A percentile compares a stretch with the other conserved stretches of the same genome.
phyloP scores from a whole-genome alignment of 2,888 invertebrate species.

The Dryomyza anilis region DNA sequence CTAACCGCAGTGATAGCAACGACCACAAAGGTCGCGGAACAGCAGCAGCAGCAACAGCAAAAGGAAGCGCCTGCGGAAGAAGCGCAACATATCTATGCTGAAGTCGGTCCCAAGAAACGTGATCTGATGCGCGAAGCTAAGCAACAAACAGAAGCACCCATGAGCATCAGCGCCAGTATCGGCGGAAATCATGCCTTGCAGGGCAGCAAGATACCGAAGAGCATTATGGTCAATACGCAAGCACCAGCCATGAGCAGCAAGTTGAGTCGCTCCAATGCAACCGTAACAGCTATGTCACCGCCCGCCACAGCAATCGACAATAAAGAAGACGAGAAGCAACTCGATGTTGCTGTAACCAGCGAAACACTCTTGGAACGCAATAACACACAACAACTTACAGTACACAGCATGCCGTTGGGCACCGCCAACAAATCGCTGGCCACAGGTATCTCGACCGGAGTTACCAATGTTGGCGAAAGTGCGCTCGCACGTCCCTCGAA shows the following conservation, averaged over 20 bases:
- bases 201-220: constrained; percentile 52
- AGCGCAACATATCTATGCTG: constrained; percentile 73
- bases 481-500: constrained; percentile 52
- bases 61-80: constrained; percentile 73
- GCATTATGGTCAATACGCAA: constrained; percentile 40
- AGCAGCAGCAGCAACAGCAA: constrained; percentile 68
- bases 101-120: constrained; percentile 54
- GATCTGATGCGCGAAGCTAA: constrained; percentile 42
- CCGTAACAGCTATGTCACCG: constrained; percentile 27
- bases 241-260: constrained; percentile 48
- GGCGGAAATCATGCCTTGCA: not conserved
- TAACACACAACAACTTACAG: constrained; percentile 63
- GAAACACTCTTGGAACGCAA: constrained; percentile 52
- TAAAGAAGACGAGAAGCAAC: constrained; percentile 41
- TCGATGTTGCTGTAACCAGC: constrained; percentile 52
- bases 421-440: constrained; percentile 60
- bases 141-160: too few relatives aligned
- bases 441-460: constrained; percentile 49
- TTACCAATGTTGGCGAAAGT: constrained; percentile 22
- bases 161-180: too few relatives aligned
- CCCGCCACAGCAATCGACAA: not conserved
- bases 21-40: constrained; percentile 64
- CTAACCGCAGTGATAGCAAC: constrained; percentile 40
- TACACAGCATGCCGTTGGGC: constrained; percentile 65
- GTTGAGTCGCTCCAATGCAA: constrained; percentile 44